These are phyloP conservation scores for Laticauda laticaudata DNA, from an alignment of 2,113 vertebrate genomes.

Conservation along the genomic window DNA sequence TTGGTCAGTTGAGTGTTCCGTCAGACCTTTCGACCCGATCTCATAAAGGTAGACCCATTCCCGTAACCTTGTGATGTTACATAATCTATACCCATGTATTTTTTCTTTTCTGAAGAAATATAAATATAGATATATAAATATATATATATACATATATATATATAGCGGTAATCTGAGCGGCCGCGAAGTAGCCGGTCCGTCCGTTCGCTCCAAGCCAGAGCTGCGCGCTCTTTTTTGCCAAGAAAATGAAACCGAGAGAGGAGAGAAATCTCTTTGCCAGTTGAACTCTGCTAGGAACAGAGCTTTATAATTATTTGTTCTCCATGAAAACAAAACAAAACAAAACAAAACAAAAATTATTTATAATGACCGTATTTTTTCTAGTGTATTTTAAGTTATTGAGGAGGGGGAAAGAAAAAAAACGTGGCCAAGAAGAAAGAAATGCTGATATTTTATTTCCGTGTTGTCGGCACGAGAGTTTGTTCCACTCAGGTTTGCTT, in stretches of 20 bases:
- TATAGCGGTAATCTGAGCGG: constrained; percentile 82
- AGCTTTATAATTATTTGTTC: constrained; percentile 85
- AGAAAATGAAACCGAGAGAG: constrained; percentile 38
- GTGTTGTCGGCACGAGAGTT: constrained; percentile 77
- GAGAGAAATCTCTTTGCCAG: constrained; percentile 71
- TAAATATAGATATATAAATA: constrained; percentile 4
- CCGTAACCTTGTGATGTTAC: constrained; percentile 83
- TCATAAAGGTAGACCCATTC: constrained; percentile 86
- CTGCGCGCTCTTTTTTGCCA: constrained; percentile 60
- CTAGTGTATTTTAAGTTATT: constrained; percentile 86
- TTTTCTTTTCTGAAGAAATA: constrained; percentile 45
- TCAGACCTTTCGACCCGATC: constrained; percentile 82
- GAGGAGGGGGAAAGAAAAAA: constrained; percentile 6
- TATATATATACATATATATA: constrained; percentile 66
- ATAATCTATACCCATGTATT: constrained; percentile 56
- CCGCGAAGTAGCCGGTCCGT: constrained; percentile 59
- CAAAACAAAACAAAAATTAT: constrained; percentile 72
- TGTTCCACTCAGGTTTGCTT: constrained; percentile 72
- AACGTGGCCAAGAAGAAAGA: background rate
- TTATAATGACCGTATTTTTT: constrained; percentile 87
- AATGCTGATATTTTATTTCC: constrained; percentile 73
- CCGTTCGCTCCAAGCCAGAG: constrained; percentile 53
- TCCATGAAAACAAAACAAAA: constrained; percentile 74
- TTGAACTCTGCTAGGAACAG: constrained; percentile 70
- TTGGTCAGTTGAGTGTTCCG: constrained; percentile 84